Percentiles rank a stretch among this genome's conserved stretches.
Evolutionary conservation across 2,888 invertebrate genomes (phyloP).

Genomic region (Stenoptilia bipunctidactyla): DNA sequence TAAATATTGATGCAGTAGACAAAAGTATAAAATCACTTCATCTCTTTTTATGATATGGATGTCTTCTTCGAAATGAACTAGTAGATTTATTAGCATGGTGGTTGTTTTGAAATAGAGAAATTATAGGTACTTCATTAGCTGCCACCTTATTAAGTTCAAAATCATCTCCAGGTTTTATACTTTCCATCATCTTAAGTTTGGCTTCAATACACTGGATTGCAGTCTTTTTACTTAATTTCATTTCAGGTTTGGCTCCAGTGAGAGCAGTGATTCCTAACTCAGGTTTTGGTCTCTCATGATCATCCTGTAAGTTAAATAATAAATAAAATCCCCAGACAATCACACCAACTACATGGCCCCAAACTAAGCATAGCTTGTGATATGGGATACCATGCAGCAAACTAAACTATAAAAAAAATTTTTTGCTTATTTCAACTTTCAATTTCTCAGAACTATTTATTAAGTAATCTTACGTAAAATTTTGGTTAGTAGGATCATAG

Average conservation of each 20-base stretch:
- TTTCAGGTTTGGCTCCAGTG: slow-evolving; percentile 74
- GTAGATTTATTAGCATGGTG: slow-evolving; percentile 42
- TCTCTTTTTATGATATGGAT: slow-evolving; percentile 65
- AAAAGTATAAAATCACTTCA: too few species aligned
- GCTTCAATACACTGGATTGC: slow-evolving; percentile 92
- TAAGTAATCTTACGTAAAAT: too few species aligned
- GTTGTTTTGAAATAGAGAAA: slow-evolving; percentile 74
- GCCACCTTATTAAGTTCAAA: slow-evolving; percentile 81
- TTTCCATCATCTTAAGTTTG: slow-evolving; percentile 85
- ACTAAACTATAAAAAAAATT: not conserved
- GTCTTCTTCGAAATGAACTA: slow-evolving; percentile 46
- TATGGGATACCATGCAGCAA: too few species aligned
- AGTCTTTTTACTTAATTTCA: slow-evolving; percentile 79
- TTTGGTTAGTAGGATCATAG: too few species aligned
- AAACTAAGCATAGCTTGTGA: too few species aligned
- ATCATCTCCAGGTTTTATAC: slow-evolving; percentile 76
- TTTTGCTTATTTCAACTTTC: not conserved
- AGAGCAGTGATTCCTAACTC: slow-evolving; percentile 83
- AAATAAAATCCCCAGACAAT: too few species aligned
- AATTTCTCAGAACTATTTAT: too few species aligned
- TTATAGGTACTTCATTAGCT: slow-evolving; percentile 75
- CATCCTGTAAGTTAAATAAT: slow-evolving; percentile 70
- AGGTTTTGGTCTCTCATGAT: slow-evolving; percentile 80
- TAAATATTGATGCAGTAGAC: too few species aligned
- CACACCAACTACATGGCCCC: too few species aligned